Evolutionary conservation across 2,113 vertebrate species (phyloP).

Genomic region (Peucedramus taeniatus): DNA sequence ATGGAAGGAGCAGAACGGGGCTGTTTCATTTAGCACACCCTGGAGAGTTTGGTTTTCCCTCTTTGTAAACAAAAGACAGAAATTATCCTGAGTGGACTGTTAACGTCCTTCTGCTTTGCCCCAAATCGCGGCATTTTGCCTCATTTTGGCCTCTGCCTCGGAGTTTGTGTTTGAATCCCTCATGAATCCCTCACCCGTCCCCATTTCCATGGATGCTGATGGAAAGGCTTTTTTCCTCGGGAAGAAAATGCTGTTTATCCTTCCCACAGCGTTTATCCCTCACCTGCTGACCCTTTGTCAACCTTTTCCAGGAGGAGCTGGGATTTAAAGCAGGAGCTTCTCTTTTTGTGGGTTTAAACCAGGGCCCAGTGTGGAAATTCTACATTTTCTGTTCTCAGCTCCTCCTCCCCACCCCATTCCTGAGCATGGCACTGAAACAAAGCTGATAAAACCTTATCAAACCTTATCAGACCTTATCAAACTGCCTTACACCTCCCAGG

Average conservation of each 20-base stretch:
- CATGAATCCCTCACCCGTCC: background rate
- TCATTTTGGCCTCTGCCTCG: background rate
- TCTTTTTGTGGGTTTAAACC: background rate
- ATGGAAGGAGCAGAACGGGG: background rate
- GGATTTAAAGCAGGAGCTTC: background rate
- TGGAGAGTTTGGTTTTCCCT: background rate
- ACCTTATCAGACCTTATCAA: background rate
- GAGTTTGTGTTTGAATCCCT: too few species aligned
- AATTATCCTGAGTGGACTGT: rapidly evolving
- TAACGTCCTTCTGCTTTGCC: background rate
- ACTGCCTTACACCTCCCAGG: background rate
- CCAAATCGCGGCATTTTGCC: rapidly evolving
- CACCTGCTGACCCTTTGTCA: background rate
- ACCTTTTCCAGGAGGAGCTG: background rate
- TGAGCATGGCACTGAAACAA: background rate
- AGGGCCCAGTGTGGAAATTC: background rate
- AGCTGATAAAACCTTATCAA: background rate
- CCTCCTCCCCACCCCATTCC: background rate
- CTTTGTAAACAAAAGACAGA: background rate
- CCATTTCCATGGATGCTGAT: background rate
- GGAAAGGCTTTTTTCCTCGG: background rate
- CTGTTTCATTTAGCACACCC: rapidly evolving
- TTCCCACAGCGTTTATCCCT: background rate
- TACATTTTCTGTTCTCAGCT: background rate
- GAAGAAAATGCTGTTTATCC: background rate